phyloP scores from a whole-genome alignment of 2,797 vertebrate species.

The Etheostoma nigrum region DNA sequence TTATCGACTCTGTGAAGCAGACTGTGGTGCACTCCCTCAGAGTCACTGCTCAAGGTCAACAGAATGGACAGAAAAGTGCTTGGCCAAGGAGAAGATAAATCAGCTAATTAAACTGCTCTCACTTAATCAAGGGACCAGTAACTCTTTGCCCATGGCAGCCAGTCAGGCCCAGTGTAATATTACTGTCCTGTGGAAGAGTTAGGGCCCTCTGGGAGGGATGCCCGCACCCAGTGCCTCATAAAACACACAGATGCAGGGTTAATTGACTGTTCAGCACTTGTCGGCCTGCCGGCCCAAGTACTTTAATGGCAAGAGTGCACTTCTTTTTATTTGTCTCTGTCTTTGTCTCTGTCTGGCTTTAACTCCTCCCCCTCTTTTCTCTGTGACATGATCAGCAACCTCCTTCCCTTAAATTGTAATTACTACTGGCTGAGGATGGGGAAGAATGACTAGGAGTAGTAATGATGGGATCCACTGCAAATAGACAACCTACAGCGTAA shows the following conservation, averaged over 20 bases:
- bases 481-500: neutral
- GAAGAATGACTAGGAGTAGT: conserved; percentile 37
- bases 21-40: conserved; percentile 40
- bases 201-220: conserved; percentile 85
- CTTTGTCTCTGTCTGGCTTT: conserved; percentile 72
- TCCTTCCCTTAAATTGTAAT: conserved; percentile 89
- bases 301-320: conserved; percentile 88
- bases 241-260: conserved; percentile 99
- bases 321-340: conserved; percentile 31
- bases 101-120: conserved; percentile 95
- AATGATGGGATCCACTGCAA: conserved; percentile 16
- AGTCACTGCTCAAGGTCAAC: conserved; percentile 90
- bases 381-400: conserved; percentile 59
- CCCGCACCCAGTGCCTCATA: conserved; percentile 89
- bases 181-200: conserved; percentile 93
- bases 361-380: conserved; percentile 55
- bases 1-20: conserved; percentile 3
- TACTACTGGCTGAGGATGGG: conserved; percentile 78
- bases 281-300: conserved; percentile 88
- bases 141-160: conserved; percentile 85
- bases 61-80: conserved; percentile 82
- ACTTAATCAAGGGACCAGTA: conserved; percentile 91
- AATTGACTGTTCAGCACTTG: conserved; percentile 96
- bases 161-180: conserved; percentile 85
- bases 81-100: conserved; percentile 91